A percentile compares a stretch with the other conserved stretches of the same genome.
phyloP scores from a whole-genome alignment of 1,140 invertebrate genomes.

The Chironomus striatipennis region DNA sequence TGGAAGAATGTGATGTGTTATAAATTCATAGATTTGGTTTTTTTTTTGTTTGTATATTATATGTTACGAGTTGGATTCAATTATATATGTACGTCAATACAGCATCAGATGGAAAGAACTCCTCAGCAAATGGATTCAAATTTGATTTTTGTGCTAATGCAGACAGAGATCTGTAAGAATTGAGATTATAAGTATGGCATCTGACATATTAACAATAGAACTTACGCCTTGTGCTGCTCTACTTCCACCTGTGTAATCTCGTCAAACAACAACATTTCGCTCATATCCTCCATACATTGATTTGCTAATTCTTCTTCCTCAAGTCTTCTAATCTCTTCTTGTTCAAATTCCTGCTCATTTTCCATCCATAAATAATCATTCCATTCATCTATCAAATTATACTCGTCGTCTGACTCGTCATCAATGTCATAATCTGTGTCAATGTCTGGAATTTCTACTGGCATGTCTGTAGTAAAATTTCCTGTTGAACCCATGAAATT shows the following conservation, averaged over 20 bases:
- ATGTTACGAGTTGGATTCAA: too few species aligned
- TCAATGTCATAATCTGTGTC: slow-evolving; percentile 31
- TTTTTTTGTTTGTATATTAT: too few species aligned
- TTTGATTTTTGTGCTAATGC: slow-evolving; percentile 46
- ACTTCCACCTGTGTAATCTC: slow-evolving; percentile 43
- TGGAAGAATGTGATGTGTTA: too few species aligned
- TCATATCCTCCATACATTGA: slow-evolving; percentile 74
- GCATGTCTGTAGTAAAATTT: neutral
- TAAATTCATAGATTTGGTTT: too few species aligned
- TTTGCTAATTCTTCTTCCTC: slow-evolving; percentile 68
- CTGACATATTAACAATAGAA: slow-evolving; percentile 35
- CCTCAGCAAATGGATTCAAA: slow-evolving; percentile 67
- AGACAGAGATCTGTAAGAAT: slow-evolving; percentile 35
- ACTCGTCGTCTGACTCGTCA: slow-evolving; percentile 30
- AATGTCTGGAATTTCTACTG: neutral
- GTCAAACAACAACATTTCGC: slow-evolving; percentile 62
- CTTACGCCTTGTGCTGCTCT: slow-evolving; percentile 42
- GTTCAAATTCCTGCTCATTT: slow-evolving; percentile 78
- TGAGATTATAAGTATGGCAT: too few species aligned
- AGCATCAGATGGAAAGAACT: slow-evolving; percentile 53
- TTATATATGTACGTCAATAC: too few species aligned
- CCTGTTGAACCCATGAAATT: neutral
- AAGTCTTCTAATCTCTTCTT: slow-evolving; percentile 75
- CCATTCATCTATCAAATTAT: slow-evolving; percentile 55
- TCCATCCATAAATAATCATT: slow-evolving; percentile 89